phyloP scores from a whole-genome alignment of 2,113 vertebrate species.

The Etheostoma cragini region DNA sequence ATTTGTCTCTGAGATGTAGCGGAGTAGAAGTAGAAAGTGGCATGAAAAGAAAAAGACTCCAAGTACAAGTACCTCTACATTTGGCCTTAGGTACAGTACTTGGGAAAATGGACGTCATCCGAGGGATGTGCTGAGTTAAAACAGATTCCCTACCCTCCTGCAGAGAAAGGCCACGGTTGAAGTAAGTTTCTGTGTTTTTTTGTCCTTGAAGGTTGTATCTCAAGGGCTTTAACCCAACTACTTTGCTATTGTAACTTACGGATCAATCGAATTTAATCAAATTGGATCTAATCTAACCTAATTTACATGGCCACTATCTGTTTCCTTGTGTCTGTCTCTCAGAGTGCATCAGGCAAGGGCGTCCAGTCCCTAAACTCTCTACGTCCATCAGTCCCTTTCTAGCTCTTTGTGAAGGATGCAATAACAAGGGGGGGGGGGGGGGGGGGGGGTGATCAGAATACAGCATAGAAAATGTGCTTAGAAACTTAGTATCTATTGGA shows the following conservation, averaged over 20 bases:
- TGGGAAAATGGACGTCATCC: too few relatives aligned
- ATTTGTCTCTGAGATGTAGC: too few relatives aligned
- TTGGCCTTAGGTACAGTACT: too few relatives aligned
- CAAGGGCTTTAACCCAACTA: conserved; percentile 5
- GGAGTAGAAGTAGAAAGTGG: too few relatives aligned
- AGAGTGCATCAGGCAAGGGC: conserved; percentile 29
- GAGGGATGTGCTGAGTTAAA: conserved; percentile 1
- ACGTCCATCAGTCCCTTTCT: conserved; percentile 5
- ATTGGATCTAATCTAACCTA: conserved; percentile 52
- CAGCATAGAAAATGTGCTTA: too few relatives aligned
- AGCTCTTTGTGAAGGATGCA: background rate
- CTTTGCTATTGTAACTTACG: conserved; percentile 38
- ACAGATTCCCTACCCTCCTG: background rate
- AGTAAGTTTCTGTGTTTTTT: conserved; percentile 6
- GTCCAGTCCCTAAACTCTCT: conserved; percentile 25
- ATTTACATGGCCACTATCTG: conserved; percentile 62
- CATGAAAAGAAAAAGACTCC: too few relatives aligned
- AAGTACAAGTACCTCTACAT: too few relatives aligned
- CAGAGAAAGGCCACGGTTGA: background rate
- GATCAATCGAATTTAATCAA: conserved; percentile 54
- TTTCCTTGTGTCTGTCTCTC: conserved; percentile 19
- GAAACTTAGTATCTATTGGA: too few relatives aligned
- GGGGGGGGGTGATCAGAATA: too few relatives aligned
- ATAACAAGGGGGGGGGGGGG: too few relatives aligned
- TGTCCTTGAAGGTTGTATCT: conserved; percentile 47